Conservation (phyloP, 2,797 vertebrate genomes). For the Mergus octosetaceus region DNA sequence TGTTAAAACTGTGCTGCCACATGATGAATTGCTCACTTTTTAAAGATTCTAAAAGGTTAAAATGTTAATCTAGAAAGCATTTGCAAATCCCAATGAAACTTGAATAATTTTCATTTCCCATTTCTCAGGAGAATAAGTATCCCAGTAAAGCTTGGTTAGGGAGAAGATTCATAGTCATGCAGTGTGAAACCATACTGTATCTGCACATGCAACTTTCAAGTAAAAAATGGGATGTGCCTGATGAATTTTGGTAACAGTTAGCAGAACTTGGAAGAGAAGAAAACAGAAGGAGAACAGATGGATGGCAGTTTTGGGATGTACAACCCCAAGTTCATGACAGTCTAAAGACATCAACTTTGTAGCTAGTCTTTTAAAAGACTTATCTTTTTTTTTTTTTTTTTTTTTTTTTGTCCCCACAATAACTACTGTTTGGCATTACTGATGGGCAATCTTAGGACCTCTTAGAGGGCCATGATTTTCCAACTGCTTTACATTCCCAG, state of each 20-base stretch:
- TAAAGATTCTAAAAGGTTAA: neutral
- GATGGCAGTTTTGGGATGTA: neutral
- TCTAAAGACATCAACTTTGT: neutral
- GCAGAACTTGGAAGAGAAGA: neutral
- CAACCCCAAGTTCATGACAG: neutral
- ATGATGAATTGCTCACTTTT: neutral
- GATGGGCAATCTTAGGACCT: neutral
- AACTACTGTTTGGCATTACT: neutral
- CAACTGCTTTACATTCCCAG: neutral
- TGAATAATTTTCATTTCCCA: neutral
- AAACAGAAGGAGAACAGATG: neutral
- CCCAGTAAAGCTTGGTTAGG: neutral
- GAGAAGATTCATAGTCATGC: neutral
- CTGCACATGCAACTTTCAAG: neutral
- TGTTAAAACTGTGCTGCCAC: neutral
- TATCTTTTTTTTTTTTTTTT: no score
- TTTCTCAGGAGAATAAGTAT: neutral
- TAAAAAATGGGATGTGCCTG: neutral
- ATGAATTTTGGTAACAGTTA: neutral
- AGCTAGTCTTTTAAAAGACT: neutral
- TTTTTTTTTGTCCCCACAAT: accelerated
- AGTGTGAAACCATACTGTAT: neutral
- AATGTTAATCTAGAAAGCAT: neutral
- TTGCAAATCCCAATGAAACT: neutral
- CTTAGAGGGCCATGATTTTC: neutral